A percentile compares a stretch with the other conserved stretches of the same genome.
phyloP scores from a whole-genome alignment of 1,140 invertebrate species.

The Drosophila orosa region DNA sequence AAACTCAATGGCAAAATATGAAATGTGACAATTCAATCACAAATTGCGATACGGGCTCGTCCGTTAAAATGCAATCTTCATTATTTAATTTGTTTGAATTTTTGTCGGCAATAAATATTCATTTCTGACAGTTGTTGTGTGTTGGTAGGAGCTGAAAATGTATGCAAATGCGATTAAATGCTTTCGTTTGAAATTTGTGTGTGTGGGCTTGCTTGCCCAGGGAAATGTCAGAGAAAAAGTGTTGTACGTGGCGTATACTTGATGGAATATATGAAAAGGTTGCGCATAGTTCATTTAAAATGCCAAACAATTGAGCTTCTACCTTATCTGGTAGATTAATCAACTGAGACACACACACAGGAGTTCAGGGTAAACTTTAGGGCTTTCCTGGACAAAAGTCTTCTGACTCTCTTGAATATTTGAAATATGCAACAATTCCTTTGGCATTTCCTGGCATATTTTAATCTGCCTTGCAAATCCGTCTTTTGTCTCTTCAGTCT shows the following conservation, averaged over 20 bases:
- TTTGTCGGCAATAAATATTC: constrained; percentile 48
- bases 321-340: constrained; percentile 23
- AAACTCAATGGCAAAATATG: constrained; percentile 33
- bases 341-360: neutral
- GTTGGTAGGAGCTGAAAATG: constrained; percentile 30
- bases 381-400: neutral
- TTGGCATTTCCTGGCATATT: constrained; percentile 28
- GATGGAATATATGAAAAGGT: constrained; percentile 7
- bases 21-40: constrained; percentile 77
- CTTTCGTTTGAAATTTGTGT: constrained; percentile 54
- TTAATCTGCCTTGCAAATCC: constrained; percentile 23
- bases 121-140: constrained; percentile 6
- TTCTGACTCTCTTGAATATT: constrained; percentile 16
- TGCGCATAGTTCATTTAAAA: constrained; percentile 11
- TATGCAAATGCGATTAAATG: constrained; percentile 76
- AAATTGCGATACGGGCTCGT: constrained; percentile 32
- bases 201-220: constrained; percentile 14
- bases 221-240: constrained; percentile 14
- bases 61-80: constrained; percentile 56
- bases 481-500: constrained; percentile 7
- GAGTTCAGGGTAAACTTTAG: neutral
- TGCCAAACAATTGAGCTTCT: constrained; percentile 24
- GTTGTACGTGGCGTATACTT: constrained; percentile 32
- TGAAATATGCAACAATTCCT: constrained; percentile 28
- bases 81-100: constrained; percentile 73